phyloP scores from a whole-genome alignment of 2,888 invertebrate species.

The Gymnoscelis rufifasciata region DNA sequence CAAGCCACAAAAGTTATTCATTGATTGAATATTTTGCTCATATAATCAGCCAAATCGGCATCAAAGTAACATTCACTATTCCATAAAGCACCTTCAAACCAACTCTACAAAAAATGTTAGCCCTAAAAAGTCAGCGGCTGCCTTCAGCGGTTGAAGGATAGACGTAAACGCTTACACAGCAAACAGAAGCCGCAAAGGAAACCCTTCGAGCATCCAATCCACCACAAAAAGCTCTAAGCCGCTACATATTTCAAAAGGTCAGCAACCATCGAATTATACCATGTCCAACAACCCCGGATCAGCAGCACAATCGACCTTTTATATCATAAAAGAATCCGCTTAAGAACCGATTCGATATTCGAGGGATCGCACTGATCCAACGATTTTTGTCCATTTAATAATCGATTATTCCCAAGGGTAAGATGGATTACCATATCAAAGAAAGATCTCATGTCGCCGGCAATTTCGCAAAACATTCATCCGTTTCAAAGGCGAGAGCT shows the following conservation, averaged over 20 bases:
- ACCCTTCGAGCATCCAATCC: conserved; percentile 14
- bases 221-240: conserved; percentile 19
- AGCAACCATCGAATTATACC: conserved; percentile 29
- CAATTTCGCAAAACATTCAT: conserved; percentile 66
- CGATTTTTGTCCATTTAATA: conserved; percentile 71
- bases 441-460: conserved; percentile 64
- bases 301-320: conserved; percentile 46
- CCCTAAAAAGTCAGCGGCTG: background rate
- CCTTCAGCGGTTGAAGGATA: conserved; percentile 3
- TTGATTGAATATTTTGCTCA: no score
- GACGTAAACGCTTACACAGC: conserved; percentile 4
- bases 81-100: no score
- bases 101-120: background rate
- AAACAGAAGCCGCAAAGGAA: conserved; percentile 16
- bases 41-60: no score
- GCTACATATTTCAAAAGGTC: conserved; percentile 28
- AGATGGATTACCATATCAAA: conserved; percentile 73
- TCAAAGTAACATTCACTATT: no score
- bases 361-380: conserved; percentile 49
- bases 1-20: no score
- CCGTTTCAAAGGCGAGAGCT: conserved; percentile 44
- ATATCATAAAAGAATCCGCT: conserved; percentile 55
- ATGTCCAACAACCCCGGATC: conserved; percentile 35
- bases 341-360: conserved; percentile 52
- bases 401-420: conserved; percentile 67